phyloP scores from a whole-genome alignment of 2,113 vertebrate genomes.

The Cinclus mexicanus region DNA sequence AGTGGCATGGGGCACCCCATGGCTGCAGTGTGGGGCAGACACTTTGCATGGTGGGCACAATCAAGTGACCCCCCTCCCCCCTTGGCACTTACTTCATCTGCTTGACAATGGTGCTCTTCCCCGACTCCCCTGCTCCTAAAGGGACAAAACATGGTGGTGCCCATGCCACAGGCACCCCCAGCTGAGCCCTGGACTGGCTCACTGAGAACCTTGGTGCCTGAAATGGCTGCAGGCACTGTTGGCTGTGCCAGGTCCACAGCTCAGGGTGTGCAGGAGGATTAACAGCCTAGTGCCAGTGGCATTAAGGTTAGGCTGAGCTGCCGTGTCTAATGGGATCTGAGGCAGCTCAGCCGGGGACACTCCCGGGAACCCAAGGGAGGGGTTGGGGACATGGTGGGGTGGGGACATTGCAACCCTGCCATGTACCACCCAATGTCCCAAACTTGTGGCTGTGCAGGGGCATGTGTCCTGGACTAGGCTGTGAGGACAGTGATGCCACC shows the following conservation, averaged over 20 bases:
- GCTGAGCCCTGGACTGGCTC: rapidly evolving
- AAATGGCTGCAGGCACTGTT: rapidly evolving
- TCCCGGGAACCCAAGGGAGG: background rate
- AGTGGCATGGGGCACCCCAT: background rate
- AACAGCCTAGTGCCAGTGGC: background rate
- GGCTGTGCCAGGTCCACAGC: rapidly evolving
- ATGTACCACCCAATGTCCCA: background rate
- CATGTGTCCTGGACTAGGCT: background rate
- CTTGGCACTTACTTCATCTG: slow-evolving; percentile 96
- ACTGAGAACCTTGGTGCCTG: background rate
- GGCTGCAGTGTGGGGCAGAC: background rate
- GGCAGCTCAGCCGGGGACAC: background rate
- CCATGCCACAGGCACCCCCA: rapidly evolving
- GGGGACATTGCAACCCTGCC: rapidly evolving
- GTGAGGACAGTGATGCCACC: background rate
- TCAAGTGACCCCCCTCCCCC: too few species aligned
- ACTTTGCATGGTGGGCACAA: rapidly evolving
- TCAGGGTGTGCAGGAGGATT: background rate
- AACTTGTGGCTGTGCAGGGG: background rate
- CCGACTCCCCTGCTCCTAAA: slow-evolving; percentile 94
- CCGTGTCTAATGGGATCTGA: slow-evolving; percentile 21
- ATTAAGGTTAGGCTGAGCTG: background rate
- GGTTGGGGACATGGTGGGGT: background rate
- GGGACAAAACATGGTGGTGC: background rate
- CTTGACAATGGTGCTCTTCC: slow-evolving; percentile 99